Conservation (phyloP, 2,888 invertebrate species). For the Dryobota labecula region DNA sequence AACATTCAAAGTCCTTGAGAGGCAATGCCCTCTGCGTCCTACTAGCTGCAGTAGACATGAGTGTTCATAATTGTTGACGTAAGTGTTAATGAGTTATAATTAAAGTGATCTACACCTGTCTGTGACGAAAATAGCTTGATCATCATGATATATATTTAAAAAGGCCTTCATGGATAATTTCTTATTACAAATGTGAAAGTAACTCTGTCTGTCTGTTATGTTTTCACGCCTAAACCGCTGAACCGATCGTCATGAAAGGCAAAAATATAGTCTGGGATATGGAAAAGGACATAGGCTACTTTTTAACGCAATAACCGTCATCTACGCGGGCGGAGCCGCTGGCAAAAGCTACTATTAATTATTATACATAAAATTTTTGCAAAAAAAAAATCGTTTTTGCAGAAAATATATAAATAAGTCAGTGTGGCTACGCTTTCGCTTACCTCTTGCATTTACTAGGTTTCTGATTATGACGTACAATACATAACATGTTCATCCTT, state of each 20-base stretch:
- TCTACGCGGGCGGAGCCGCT: too few relatives aligned
- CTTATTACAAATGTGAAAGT: too few relatives aligned
- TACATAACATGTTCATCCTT: slow-evolving; percentile 58
- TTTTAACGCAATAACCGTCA: too few relatives aligned
- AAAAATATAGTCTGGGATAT: too few relatives aligned
- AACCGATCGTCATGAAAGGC: too few relatives aligned
- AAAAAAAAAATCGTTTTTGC: not conserved
- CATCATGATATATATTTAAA: slow-evolving; percentile 14
- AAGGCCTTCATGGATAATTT: not conserved
- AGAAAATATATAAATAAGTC: not conserved
- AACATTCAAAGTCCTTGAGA: slow-evolving; percentile 52
- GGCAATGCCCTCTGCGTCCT: slow-evolving; percentile 60
- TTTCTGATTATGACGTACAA: slow-evolving; percentile 65
- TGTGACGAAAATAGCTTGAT: slow-evolving; percentile 32
- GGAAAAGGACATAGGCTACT: too few relatives aligned
- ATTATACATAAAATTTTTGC: too few relatives aligned
- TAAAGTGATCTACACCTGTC: slow-evolving; percentile 27
- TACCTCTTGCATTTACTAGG: slow-evolving; percentile 53
- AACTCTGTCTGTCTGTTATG: too few relatives aligned
- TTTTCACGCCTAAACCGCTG: too few relatives aligned
- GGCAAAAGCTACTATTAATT: too few relatives aligned
- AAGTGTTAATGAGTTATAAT: slow-evolving; percentile 36
- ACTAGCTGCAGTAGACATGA: slow-evolving; percentile 32
- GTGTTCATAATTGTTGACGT: slow-evolving; percentile 28
- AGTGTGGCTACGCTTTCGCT: slow-evolving; percentile 47